Evolutionary conservation across 1,140 invertebrate species (phyloP).

Genomic region (Doryteuthis pealeii): DNA sequence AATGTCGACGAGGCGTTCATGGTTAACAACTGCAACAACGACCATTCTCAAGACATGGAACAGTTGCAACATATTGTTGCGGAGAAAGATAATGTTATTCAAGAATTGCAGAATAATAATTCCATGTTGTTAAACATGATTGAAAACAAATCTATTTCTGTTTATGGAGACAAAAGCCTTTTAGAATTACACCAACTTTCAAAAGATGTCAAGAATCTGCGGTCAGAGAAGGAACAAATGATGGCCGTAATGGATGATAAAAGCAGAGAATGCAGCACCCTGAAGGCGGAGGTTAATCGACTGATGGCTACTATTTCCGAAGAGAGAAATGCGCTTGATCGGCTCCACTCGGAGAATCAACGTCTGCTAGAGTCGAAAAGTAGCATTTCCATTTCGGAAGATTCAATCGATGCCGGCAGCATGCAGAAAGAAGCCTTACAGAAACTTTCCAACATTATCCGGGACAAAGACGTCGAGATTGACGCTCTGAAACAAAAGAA

Average conservation of each 20-base stretch:
- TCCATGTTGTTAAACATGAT: conserved; percentile 49
- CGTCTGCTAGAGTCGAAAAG: conserved; percentile 34
- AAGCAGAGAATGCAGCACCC: conserved; percentile 55
- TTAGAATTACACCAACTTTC: conserved; percentile 49
- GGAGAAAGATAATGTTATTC: conserved; percentile 50
- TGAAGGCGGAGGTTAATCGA: conserved; percentile 60
- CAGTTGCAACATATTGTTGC: conserved; percentile 32
- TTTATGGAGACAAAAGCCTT: conserved; percentile 37
- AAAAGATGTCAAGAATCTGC: conserved; percentile 47
- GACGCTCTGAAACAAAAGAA: conserved; percentile 61
- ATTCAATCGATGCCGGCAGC: conserved; percentile 42
- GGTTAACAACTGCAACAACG: background rate
- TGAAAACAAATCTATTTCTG: conserved; percentile 42
- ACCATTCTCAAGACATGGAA: conserved; percentile 32
- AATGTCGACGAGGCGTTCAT: conserved; percentile 19
- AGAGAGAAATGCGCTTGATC: conserved; percentile 55
- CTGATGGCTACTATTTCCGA: conserved; percentile 58
- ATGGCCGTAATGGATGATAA: conserved; percentile 61
- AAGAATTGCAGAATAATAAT: conserved; percentile 49
- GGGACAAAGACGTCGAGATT: conserved; percentile 62
- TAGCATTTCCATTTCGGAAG: conserved; percentile 24
- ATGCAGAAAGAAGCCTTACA: conserved; percentile 59
- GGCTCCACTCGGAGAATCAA: conserved; percentile 57
- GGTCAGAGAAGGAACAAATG: conserved; percentile 58
- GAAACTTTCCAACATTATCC: conserved; percentile 59